Base-by-base conservation (phyloP, 2,113 vertebrate species). In the Mus pahari region DNA sequence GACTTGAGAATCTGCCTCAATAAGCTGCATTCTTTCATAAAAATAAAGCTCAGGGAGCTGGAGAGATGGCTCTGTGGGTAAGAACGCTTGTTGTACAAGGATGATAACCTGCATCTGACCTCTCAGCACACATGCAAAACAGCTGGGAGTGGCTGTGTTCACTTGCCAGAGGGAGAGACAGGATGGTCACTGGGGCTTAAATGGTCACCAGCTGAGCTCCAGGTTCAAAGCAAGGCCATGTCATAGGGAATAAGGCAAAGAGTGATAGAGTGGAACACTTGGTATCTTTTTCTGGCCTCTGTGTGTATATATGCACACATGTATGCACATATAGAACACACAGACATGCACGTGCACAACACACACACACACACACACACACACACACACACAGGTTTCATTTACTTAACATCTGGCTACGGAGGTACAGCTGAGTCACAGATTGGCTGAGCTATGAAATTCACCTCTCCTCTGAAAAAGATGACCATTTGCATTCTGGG, bases 41-140 rank as follows among this genome's bases (percentile, higher is more conserved):
- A 95, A 94, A 78, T 60, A 71, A 81, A 42, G 71, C 17, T 33
- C 82, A 83, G n/a, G n/a, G n/a, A 55, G 36, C 55, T 48, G n/a
- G 7, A 62, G 55, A 62, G 55, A 62, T 45, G 82, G 60, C 45
- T 33, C 9, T 0, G 0, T 64, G 9, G 28, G 9, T 48, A 11
- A 48, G 39, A 33, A 66, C 28, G 60, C 16, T 66, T 66, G n/a
- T 5, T 45, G 42, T 33, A 12, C 42, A 48, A 12, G 16, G 2
- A 48, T 62, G 16, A 31, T 4, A 20, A 33, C 8, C 28, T 66
- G 39, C 19, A 26, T 66, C 45, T 48, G 60, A 86, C 17, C 11
- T 42, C 82, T 33, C 28, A 22, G 60, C 9, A 26, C 28, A 26
- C 4, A 7, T 11, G 26, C 20, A 33, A 33, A 31, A 66, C 26